Base-by-base conservation (phyloP, 2,888 invertebrate genomes). In the Volucella inanis region DNA sequence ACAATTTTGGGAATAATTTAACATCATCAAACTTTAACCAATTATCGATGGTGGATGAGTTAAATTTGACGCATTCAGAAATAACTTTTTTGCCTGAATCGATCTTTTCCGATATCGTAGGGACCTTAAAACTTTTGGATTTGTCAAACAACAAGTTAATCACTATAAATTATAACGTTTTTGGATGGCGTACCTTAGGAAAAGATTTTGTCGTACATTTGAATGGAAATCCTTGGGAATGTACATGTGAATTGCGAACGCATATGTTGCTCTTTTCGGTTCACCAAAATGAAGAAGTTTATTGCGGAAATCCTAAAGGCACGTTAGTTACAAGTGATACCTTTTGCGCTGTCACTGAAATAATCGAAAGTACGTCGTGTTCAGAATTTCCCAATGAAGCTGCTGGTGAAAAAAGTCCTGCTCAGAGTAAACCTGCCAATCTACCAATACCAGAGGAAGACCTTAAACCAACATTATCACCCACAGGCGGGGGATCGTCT, bases 71-170 rank as follows among this genome's bases (percentile, higher is more conserved):
- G 0, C 4, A 89, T 76, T 90, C 89, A 1, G 84, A 88, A 15
- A 88, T 91, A 12, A 41, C 71, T 10, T 87, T 45, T 54, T 79
- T 91, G 45, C 90, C 90, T 0, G 41, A 74, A 3, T 87, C 85
- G 52, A 87, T 90, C 8, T 91, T 91, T 65, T 72, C 87, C 31
- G 75, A 87, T 9, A 72, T 89, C 50, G 15, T 62, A 0, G 57
- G 57, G 10, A 89, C 89, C 3, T 80, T 91, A 79, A 65, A 71
- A 4, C 38, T 68, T 1, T 78, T 91, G 79, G 89, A 91, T 79
- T 83, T 91, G 52, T 90, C 91, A 0, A 4, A 88, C 15, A 91
- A 91, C 70, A 87, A 88, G 4, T 64, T 91, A 12, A 62, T 15
- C 11, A 88, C 88, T 0, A 72, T 91, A 10, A 87, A 87, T 0